A percentile compares a stretch with the other conserved stretches of the same genome.
These are phyloP conservation scores for Pteruthius melanotis DNA, from an alignment of 2,113 vertebrate genomes.

Conservation along the genomic window DNA sequence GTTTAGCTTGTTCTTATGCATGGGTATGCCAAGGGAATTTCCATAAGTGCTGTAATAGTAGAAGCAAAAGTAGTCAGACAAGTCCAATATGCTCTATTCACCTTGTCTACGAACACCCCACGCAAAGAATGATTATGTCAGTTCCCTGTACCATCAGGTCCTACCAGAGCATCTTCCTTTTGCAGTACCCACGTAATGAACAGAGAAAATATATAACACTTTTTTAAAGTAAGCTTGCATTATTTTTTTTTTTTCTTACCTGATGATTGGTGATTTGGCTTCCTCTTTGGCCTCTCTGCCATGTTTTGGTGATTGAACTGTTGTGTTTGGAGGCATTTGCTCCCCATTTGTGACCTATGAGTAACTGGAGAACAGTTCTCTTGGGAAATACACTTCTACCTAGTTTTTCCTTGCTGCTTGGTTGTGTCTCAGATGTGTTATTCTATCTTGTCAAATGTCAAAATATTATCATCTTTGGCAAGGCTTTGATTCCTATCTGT, in stretches of 20 bases:
- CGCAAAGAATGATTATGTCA: neutral
- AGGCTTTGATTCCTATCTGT: neutral
- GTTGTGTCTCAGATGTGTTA: neutral
- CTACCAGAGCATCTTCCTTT: neutral
- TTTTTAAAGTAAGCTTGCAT: neutral
- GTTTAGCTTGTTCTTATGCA: neutral
- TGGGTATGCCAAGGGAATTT: slow-evolving; percentile 33
- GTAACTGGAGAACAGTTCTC: neutral
- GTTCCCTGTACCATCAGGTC: neutral
- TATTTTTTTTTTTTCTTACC: neutral
- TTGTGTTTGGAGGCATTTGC: neutral
- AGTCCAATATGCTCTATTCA: neutral
- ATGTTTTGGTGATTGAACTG: neutral
- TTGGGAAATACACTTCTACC: neutral
- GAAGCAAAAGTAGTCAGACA: slow-evolving; percentile 40
- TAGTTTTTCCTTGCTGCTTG: neutral
- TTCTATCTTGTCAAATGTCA: neutral
- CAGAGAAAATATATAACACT: neutral
- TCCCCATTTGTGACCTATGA: neutral
- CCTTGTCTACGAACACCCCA: neutral
- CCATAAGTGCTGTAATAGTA: neutral
- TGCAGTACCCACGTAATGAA: neutral
- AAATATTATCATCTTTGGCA: neutral
- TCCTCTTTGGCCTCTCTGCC: neutral
- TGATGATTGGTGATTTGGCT: neutral